phyloP scores from a whole-genome alignment of 2,888 invertebrate genomes.

The Nycteola revayana region DNA sequence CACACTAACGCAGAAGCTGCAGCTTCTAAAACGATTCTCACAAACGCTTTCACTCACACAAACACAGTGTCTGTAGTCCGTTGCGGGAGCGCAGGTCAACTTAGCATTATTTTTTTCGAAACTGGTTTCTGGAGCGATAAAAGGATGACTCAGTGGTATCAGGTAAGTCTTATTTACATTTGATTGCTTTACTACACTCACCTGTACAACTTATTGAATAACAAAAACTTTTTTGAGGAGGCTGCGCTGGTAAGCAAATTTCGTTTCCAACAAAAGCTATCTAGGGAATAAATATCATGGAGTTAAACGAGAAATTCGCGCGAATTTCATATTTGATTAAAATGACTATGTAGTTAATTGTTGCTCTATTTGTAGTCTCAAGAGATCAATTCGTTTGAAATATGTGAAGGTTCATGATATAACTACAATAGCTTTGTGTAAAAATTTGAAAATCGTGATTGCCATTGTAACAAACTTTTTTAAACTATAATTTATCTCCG shows the following conservation, averaged over 20 bases:
- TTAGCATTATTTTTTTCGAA: conserved; percentile 56
- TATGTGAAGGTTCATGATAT: too few species aligned
- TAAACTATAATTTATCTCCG: conserved; percentile 9
- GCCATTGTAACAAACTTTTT: neutral
- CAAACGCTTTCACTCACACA: conserved; percentile 43
- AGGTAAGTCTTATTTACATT: conserved; percentile 20
- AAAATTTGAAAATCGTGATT: too few species aligned
- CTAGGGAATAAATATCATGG: conserved; percentile 10
- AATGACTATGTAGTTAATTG: conserved; percentile 21
- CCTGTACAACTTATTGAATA: conserved; percentile 8
- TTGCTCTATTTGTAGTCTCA: too few species aligned
- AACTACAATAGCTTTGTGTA: too few species aligned
- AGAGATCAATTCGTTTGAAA: too few species aligned
- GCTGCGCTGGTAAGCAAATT: conserved; percentile 8
- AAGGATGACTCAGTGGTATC: conserved; percentile 66
- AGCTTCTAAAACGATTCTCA: conserved; percentile 35
- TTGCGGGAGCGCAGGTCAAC: conserved; percentile 68
- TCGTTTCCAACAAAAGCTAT: conserved; percentile 2
- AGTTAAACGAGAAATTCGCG: conserved; percentile 9
- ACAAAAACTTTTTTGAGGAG: neutral
- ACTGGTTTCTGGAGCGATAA: conserved; percentile 71
- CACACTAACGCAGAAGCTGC: conserved; percentile 45
- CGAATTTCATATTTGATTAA: conserved; percentile 15
- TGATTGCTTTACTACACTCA: conserved; percentile 4
- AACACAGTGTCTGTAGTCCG: conserved; percentile 30